phyloP scores from a whole-genome alignment of 2,113 vertebrate species.

The Marmota monax region DNA sequence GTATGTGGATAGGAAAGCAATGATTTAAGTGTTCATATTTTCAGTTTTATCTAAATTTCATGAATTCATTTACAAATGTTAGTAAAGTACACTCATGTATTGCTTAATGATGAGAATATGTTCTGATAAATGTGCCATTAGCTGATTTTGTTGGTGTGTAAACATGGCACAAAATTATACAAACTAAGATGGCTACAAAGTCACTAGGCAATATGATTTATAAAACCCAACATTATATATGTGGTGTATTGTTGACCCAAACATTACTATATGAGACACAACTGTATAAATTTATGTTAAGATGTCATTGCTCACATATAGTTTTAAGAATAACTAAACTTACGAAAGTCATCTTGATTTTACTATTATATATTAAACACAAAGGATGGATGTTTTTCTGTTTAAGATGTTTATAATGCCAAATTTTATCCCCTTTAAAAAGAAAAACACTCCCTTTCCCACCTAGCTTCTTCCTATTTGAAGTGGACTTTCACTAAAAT shows the following conservation, averaged over 20 bases:
- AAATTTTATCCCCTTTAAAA: not conserved
- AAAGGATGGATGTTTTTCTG: not conserved
- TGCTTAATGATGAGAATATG: not conserved
- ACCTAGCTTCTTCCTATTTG: not conserved
- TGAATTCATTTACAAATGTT: not conserved
- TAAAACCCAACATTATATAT: not conserved
- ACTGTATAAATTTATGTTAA: not conserved
- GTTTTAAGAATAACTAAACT: not conserved
- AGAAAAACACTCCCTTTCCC: not conserved
- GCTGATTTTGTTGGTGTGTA: not conserved
- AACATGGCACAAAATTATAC: not conserved
- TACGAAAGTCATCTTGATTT: not conserved
- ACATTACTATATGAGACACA: not conserved
- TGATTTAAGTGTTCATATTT: not conserved
- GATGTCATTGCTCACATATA: not conserved
- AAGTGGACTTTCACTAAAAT: not conserved
- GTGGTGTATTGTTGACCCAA: not conserved
- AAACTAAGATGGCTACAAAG: not conserved
- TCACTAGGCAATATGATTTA: not conserved
- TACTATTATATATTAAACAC: not conserved
- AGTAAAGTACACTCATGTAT: not conserved
- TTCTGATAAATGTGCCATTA: not conserved
- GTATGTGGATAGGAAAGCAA: not conserved
- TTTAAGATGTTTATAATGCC: conserved; percentile 15
- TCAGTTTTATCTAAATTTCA: conserved; percentile 2